Base-by-base conservation (phyloP, 2,113 vertebrate genomes). In the Scortum barcoo region DNA sequence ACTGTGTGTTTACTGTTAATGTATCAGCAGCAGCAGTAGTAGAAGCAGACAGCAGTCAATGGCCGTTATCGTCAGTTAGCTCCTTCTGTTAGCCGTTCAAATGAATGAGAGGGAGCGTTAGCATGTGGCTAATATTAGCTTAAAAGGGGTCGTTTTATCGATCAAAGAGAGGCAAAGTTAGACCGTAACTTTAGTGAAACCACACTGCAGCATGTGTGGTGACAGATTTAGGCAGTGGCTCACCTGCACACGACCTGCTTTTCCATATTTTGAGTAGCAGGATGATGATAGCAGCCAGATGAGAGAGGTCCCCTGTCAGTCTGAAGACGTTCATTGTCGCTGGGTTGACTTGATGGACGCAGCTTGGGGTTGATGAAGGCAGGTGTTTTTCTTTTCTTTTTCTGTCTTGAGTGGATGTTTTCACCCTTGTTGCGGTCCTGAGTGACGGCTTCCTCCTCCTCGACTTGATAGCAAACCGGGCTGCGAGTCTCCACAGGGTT, bases 261-360 rank as follows among this genome's bases (percentile, higher is more conserved):
- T 98, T 99, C 98, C 98, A 99, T 93, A 99, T 98, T 95, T 99
- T 99, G 62, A 98, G 96, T 62, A 99, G 96, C 91, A 99, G 94
- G 91, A 99, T 99, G 93, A 99, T 97, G 94, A 99, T 98, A 84
- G 98, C 98, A 91, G 97, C 97, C 92, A 99, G 88, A 94, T 99
- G 97, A 94, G 97, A 99, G 84, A 99, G 94, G 91, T 99, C 98
- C 89, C 97, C 97, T 36, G 95, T 96, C 58, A 99, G 93, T 88
- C 97, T 96, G 93, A 98, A 99, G 90, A 99, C 50, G 93, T 99
- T 99, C 97, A 99, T 99, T 75, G 89, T 70, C 56, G 86, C 80
- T 17, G 75, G 26, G 16, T 28, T 28, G 7, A 65, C 40, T 11
- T 5, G 8, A 74, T 22, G 16, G 12, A 61, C 33, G 24, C 17